Evolutionary conservation across 2,113 vertebrate genomes (phyloP).

Genomic region (Pelvicachromis taeniatus): DNA sequence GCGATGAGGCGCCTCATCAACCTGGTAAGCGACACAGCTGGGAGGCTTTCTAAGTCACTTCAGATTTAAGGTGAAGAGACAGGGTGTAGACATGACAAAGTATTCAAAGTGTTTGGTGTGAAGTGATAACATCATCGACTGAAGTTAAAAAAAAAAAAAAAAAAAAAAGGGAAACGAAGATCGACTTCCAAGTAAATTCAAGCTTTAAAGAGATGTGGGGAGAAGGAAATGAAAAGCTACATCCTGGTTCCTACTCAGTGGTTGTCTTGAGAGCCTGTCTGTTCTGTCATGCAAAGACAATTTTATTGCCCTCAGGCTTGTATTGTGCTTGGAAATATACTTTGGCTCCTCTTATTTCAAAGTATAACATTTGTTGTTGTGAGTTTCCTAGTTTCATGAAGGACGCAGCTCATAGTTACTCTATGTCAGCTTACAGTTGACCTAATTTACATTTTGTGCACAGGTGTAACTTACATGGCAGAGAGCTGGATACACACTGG

Average conservation of each 20-base stretch:
- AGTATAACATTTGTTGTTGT: not conserved
- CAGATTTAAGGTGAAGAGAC: not conserved
- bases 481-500: not conserved
- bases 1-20: slow-evolving; percentile 96
- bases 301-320: not conserved
- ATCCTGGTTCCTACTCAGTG: slow-evolving; percentile 66
- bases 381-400: not conserved
- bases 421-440: not conserved
- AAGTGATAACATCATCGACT: not conserved
- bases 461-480: slow-evolving; percentile 27
- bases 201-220: not conserved
- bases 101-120: not conserved
- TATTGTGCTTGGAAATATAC: not conserved
- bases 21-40: slow-evolving; percentile 79
- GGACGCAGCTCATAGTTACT: not conserved
- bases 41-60: not conserved
- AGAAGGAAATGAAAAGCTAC: not conserved
- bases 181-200: not conserved
- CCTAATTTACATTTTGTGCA: slow-evolving; percentile 4
- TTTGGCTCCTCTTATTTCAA: not conserved
- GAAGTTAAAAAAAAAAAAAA: not conserved
- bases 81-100: not conserved
- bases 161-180: not conserved
- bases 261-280: slow-evolving; percentile 20
- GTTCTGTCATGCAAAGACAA: not conserved